These are phyloP conservation scores for Laupala kohalensis DNA, from an alignment of 1,140 invertebrate genomes.

Conservation along the genomic window DNA sequence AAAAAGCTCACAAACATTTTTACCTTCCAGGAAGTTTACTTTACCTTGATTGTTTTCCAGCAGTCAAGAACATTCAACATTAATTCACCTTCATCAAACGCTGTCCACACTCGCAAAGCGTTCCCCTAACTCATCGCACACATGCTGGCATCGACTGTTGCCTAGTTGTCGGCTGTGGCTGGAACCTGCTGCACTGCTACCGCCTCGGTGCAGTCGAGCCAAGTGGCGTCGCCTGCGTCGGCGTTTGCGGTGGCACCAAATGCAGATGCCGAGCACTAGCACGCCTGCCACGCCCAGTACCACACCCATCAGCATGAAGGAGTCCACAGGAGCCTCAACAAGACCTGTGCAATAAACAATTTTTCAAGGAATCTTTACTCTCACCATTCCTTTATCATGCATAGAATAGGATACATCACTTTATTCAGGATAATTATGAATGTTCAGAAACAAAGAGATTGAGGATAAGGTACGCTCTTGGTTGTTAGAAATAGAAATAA, in stretches of 20 bases:
- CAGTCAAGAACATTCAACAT: neutral
- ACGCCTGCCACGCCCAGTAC: constrained; percentile 17
- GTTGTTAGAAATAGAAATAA: too few species aligned
- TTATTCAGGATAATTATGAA: too few species aligned
- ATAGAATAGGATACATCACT: too few species aligned
- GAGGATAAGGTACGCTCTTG: too few species aligned
- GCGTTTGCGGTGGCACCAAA: constrained; percentile 24
- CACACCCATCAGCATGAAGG: constrained; percentile 20
- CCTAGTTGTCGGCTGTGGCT: constrained; percentile 17
- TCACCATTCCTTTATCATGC: too few species aligned
- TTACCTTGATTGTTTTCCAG: neutral
- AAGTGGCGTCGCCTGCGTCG: constrained; percentile 27
- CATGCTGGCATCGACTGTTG: constrained; percentile 28
- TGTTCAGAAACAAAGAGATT: too few species aligned
- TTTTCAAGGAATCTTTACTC: neutral
- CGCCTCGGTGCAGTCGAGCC: constrained; percentile 16
- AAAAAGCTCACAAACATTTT: neutral
- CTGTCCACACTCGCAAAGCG: constrained; percentile 38
- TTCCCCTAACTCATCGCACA: constrained; percentile 36
- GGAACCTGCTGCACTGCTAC: constrained; percentile 16
- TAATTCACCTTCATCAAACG: constrained; percentile 29
- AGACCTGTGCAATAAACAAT: constrained; percentile 13
- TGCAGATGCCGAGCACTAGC: constrained; percentile 20
- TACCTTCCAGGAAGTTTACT: neutral
- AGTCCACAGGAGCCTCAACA: constrained; percentile 16